Conservation (phyloP, 2,797 vertebrate genomes). For the Lateolabrax maculatus region DNA sequence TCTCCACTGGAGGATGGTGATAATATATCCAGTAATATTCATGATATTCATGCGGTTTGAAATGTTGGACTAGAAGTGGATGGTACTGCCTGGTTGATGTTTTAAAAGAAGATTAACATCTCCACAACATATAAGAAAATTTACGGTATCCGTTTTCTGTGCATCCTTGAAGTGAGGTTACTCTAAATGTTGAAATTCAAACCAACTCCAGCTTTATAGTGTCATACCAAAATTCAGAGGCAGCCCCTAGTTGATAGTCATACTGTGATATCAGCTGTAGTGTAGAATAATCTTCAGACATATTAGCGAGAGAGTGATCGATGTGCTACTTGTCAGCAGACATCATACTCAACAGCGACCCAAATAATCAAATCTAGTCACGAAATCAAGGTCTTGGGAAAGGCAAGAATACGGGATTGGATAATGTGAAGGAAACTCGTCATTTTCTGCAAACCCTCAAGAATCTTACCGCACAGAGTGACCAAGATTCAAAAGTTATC, state of each 20-base stretch:
- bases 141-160: not conserved
- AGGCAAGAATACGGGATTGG: not conserved
- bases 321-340: slow-evolving; percentile 11
- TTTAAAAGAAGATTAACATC: not conserved
- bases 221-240: not conserved
- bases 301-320: not conserved
- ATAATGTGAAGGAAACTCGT: not conserved
- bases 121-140: not conserved
- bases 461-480: not conserved
- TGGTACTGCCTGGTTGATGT: not conserved
- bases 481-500: not conserved
- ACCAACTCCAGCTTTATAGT: not conserved
- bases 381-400: slow-evolving; percentile 20
- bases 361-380: slow-evolving; percentile 14
- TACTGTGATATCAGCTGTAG: slow-evolving; percentile 14
- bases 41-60: not conserved
- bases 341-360: not conserved
- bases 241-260: slow-evolving; percentile 5
- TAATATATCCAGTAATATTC: not conserved
- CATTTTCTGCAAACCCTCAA: not conserved
- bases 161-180: no score
- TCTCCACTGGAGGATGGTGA: no score
- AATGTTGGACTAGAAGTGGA: not conserved
- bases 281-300: slow-evolving; percentile 7
- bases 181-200: not conserved